Base-by-base conservation (phyloP, 2,888 invertebrate species). In the Monoplex corrugatus region DNA sequence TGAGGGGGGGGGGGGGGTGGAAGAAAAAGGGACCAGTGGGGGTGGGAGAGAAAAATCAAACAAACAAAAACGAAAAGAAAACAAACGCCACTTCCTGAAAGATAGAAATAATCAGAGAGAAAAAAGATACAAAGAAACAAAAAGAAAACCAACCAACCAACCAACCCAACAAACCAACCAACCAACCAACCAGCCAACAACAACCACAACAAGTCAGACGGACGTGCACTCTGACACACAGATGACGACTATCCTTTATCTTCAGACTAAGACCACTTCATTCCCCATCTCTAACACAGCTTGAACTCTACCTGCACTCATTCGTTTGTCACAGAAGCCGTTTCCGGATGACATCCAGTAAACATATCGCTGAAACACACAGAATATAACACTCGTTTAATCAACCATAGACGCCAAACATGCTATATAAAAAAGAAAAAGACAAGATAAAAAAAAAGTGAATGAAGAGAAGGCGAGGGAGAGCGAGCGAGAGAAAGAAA, bases 301-400 rank as follows among this genome's bases (percentile, higher is more conserved):
- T 19, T 50, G 10, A 0, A 23, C 98, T 98, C 98, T 97, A 99
- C 98, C 97, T 97, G 98, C 99, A 99, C 97, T 98, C 98, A 97
- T 98, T 98, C 99, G 99, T 96, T 97, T 97, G 96, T 97, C 97
- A 97, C 99, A 99, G 97, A 97, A 97, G 95, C 99, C 99, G 97
- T 98, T 98, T 97, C 97, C 94, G 97, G 97, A 97, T 86, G 98
- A 97, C 99, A 99, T 99, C 99, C 96, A 98, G 97, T 96, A 98
- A 97, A 97, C 99, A 99, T 95, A 98, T 97, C 95, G 99, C 99
- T 99, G 98, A 94, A 97, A 98, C 97, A 97, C 97, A 97, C 96
- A 94, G 95, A 96, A 94, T 85, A 68, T n/a, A 40, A 28, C 5
- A 6, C n/a, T 75, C 5, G 6, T 35, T 75, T 72, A 75, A 32